These are phyloP conservation scores for Sebastes taczanowskii DNA, from an alignment of 2,797 vertebrate genomes.

Conservation along the genomic window DNA sequence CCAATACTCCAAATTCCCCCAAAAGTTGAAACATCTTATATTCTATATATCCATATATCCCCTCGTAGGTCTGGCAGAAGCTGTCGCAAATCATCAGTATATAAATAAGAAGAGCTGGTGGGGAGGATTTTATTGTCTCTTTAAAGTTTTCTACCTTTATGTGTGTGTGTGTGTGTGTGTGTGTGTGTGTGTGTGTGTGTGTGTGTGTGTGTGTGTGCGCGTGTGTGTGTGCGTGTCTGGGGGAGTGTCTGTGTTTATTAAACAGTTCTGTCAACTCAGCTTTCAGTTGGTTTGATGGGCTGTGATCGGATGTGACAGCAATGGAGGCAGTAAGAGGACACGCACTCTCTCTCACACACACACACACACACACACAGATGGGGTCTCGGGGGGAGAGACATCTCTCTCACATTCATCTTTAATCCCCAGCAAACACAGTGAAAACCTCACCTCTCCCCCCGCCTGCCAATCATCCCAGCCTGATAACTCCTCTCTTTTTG, in stretches of 20 bases:
- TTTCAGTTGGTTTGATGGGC: slow-evolving; percentile 40
- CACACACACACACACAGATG: not conserved
- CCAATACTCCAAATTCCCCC: not conserved
- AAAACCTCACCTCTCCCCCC: slow-evolving; percentile 48
- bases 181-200: not conserved
- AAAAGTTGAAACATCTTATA: not conserved
- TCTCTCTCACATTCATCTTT: slow-evolving; percentile 54
- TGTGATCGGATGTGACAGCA: slow-evolving; percentile 50
- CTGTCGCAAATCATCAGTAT: not conserved
- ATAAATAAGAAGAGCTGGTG: not conserved
- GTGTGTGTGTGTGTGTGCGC: not conserved
- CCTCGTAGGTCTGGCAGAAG: not conserved
- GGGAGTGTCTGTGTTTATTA: slow-evolving; percentile 39
- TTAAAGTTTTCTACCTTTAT: not conserved
- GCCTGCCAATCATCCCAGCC: slow-evolving; percentile 61
- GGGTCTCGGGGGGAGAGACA: slow-evolving; percentile 30
- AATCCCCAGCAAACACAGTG: slow-evolving; percentile 64
- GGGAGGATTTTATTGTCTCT: not conserved
- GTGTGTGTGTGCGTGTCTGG: slow-evolving; percentile 6
- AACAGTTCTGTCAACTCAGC: slow-evolving; percentile 51
- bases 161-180: not conserved
- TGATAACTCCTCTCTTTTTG: slow-evolving; percentile 51
- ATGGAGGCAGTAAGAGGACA: slow-evolving; percentile 17
- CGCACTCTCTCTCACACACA: not conserved
- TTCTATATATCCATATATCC: not conserved